These are phyloP conservation scores for Tapera naevia DNA, from an alignment of 2,797 vertebrate species.

Conservation along the genomic window DNA sequence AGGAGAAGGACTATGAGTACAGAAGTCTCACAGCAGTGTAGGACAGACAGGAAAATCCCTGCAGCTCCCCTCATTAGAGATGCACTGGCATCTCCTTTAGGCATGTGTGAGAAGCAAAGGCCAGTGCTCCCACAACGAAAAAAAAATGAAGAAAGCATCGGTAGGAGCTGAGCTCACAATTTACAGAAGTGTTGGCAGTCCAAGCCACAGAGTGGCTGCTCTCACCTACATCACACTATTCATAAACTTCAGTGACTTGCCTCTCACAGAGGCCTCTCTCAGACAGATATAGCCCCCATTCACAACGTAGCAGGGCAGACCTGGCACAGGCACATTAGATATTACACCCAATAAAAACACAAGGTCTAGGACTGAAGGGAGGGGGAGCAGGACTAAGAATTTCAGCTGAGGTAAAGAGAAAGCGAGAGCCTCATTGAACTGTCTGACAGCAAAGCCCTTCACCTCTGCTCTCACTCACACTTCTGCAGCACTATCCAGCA, in stretches of 20 bases:
- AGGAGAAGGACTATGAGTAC: background rate
- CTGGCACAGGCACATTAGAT: background rate
- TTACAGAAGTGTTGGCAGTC: background rate
- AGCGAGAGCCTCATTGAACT: too few relatives aligned
- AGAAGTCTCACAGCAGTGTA: background rate
- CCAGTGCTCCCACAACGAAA: background rate
- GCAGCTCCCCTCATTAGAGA: background rate
- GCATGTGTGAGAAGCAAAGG: background rate
- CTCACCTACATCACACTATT: background rate
- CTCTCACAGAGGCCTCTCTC: rapidly evolving
- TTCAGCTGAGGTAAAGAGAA: too few relatives aligned
- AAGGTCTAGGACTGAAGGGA: too few relatives aligned
- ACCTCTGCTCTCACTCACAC: too few relatives aligned
- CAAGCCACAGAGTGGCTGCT: background rate
- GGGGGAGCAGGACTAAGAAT: too few relatives aligned
- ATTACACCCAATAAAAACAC: background rate
- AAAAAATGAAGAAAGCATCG: background rate
- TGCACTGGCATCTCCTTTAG: background rate
- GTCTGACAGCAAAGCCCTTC: too few relatives aligned
- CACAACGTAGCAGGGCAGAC: background rate
- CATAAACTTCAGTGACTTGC: background rate
- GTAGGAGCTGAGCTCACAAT: background rate
- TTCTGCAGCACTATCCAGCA: too few relatives aligned
- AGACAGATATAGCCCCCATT: background rate
- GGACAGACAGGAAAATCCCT: background rate